A percentile compares a stretch with the other conserved stretches of the same genome.
phyloP scores from a whole-genome alignment of 2,888 invertebrate genomes.

The Nudaria mundana region DNA sequence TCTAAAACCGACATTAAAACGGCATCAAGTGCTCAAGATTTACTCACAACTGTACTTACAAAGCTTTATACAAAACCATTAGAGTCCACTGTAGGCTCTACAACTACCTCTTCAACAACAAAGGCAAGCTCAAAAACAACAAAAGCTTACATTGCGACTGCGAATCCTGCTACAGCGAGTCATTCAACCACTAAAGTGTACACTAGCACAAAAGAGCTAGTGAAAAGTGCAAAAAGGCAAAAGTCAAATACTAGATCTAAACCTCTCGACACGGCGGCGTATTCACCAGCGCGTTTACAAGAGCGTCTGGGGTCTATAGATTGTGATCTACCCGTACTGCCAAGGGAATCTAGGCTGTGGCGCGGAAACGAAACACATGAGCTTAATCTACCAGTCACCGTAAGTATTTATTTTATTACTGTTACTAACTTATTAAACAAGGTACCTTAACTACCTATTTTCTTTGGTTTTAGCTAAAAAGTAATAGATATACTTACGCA shows the following conservation, averaged over 20 bases:
- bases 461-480: no score
- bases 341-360: slow-evolving; percentile 85
- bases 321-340: slow-evolving; percentile 84
- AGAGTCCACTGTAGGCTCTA: slow-evolving; percentile 50
- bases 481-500: no score
- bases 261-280: slow-evolving; percentile 48
- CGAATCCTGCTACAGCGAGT: slow-evolving; percentile 51
- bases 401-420: slow-evolving; percentile 52
- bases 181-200: slow-evolving; percentile 58
- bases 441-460: background rate
- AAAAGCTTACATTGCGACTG: slow-evolving; percentile 55
- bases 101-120: slow-evolving; percentile 57
- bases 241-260: slow-evolving; percentile 68
- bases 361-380: slow-evolving; percentile 87
- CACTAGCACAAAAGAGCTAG: slow-evolving; percentile 58
- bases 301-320: slow-evolving; percentile 84
- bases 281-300: slow-evolving; percentile 77
- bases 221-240: slow-evolving; percentile 70
- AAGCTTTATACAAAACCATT: slow-evolving; percentile 52
- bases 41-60: slow-evolving; percentile 43
- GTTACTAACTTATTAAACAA: no score
- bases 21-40: slow-evolving; percentile 46
- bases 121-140: slow-evolving; percentile 63
- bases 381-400: slow-evolving; percentile 84
- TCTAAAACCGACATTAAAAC: slow-evolving; percentile 49